A percentile compares a stretch with the other conserved stretches of the same genome.
Conservation (phyloP, 2,797 vertebrate genomes). For the Stomatorhinus walkeri region DNA sequence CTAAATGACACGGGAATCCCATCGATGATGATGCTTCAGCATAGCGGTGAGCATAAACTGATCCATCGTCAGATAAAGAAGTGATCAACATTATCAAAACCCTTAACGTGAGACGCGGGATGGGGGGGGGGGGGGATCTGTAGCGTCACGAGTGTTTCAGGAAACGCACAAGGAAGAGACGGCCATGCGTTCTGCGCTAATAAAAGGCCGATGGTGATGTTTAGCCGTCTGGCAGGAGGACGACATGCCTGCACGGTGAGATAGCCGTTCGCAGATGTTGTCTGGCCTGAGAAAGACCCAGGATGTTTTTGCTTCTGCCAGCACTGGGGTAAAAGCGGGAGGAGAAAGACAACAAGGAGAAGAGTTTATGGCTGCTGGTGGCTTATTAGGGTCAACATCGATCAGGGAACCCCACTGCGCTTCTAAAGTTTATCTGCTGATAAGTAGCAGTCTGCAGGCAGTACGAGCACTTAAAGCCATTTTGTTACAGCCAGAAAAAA, state of each 20-base stretch:
- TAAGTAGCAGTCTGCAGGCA: slow-evolving; percentile 44
- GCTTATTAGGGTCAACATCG: slow-evolving; percentile 28
- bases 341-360: slow-evolving; percentile 22
- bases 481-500: not conserved
- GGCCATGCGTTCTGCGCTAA: not conserved
- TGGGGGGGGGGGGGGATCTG: too few relatives aligned
- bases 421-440: slow-evolving; percentile 33
- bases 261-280: slow-evolving; percentile 29
- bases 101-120: not conserved
- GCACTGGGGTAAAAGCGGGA: slow-evolving; percentile 31
- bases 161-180: not conserved
- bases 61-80: not conserved
- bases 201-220: not conserved
- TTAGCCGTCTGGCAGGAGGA: not conserved
- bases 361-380: slow-evolving; percentile 27
- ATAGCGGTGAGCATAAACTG: not conserved
- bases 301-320: slow-evolving; percentile 43
- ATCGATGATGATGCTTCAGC: not conserved
- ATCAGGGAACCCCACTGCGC: slow-evolving; percentile 7
- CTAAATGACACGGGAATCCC: not conserved
- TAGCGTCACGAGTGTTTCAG: not conserved
- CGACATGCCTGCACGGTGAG: slow-evolving; percentile 27
- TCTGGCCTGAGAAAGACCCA: slow-evolving; percentile 34
- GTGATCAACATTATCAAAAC: not conserved
- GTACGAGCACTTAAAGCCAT: slow-evolving; percentile 31